Evolutionary conservation across 2,113 vertebrate species (phyloP).

Genomic region (Anas platyrhynchos): DNA sequence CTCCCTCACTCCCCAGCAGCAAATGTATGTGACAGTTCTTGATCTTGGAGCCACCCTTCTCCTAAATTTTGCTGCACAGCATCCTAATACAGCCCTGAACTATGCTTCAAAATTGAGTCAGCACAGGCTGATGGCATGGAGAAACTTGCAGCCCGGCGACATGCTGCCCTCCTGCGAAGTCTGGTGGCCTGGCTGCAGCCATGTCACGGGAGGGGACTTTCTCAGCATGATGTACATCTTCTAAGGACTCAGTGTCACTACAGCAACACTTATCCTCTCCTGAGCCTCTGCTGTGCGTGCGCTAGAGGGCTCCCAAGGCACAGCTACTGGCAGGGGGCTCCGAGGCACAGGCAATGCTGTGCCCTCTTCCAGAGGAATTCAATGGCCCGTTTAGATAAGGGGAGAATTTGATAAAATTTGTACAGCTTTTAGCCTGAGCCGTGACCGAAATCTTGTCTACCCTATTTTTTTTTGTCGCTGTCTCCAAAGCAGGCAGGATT

Average conservation of each 20-base stretch:
- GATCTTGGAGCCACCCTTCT: neutral
- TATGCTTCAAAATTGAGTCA: neutral
- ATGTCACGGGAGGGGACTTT: neutral
- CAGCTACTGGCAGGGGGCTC: neutral
- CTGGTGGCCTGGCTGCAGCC: neutral
- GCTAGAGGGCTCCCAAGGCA: neutral
- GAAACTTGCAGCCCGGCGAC: neutral
- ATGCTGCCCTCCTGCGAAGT: neutral
- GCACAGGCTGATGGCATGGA: too few relatives aligned
- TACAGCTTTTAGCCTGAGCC: neutral
- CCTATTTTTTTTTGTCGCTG: neutral
- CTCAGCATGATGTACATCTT: neutral
- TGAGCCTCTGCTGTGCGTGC: neutral
- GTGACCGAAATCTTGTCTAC: rapidly evolving
- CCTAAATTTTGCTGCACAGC: neutral
- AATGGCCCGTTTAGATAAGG: neutral
- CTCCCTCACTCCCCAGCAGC: neutral
- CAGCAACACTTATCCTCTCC: neutral
- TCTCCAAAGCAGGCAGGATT: neutral
- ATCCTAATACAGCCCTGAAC: neutral
- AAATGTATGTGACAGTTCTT: neutral
- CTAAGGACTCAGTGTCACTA: rapidly evolving
- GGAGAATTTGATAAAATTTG: neutral
- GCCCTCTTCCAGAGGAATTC: neutral
- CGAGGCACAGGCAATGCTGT: neutral